Evolutionary conservation across 2,888 invertebrate species (phyloP), one percentile per base, ranked within the genome.

Genomic region (Andrena trimmerana): DNA sequence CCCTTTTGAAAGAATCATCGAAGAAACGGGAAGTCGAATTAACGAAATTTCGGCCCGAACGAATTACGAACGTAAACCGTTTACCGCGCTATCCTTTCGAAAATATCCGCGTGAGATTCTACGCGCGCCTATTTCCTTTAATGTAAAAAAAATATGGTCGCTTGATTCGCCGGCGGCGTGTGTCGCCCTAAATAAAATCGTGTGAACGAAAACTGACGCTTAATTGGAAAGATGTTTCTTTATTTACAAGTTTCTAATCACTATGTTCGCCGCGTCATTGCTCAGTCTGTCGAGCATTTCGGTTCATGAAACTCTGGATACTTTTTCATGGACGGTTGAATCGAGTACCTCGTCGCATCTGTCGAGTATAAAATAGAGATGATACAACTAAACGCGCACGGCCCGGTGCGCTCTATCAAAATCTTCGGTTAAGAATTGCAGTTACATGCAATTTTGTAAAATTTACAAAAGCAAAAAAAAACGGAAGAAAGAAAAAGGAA

Each of bases 281-380:
- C 57, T 78, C 36, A 75, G 54, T 16, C 0, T 57, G 69, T 83
- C 68, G 57, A 77, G 75, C 67, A 33, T 80, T 80, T 84, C 83
- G 60, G 69, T 77, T 86, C 69, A 77, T 77, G 77, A 86, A 88
- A 82, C 78, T 76, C 74, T 79, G 81, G 81, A 74, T 73, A 75
- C 60, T 70, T 79, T 33, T 67, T 82, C 75, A 84, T 82, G 87
- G 87, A 88, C 88, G 86, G 86, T 85, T 87, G 73, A 86, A 83
- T 78, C 50, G 83, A 83, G 83, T 83, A 83, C 74, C 70, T 68
- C 63, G 62, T 83, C 66, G 31, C 42, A 60, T 13, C 60, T 73
- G 76, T 73, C 68, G 52, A 70, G 62, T 42, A 75, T 60, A 67
- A 83, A 83, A 77, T 29, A 72, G 42, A 33, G 66, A 62, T 69